Evolutionary conservation across 2,113 vertebrate species (phyloP).

Genomic region (Barbus barbus): DNA sequence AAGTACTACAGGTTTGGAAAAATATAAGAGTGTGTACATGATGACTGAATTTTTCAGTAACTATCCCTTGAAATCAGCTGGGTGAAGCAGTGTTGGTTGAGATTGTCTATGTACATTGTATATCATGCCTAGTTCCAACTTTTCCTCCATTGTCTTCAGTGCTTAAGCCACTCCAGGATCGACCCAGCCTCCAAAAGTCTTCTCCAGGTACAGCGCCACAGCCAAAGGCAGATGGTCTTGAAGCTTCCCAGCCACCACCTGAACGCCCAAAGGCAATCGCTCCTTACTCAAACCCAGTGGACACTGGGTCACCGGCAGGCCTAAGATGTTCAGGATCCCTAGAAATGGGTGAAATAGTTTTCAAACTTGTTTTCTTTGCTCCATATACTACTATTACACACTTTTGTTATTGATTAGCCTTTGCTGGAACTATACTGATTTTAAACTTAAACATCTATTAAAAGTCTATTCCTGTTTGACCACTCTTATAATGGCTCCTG

Average conservation of each 20-base stretch:
- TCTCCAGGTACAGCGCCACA: too few species aligned
- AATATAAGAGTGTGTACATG: too few species aligned
- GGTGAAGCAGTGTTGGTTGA: neutral
- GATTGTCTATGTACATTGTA: neutral
- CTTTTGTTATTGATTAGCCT: neutral
- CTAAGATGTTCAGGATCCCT: constrained; percentile 86
- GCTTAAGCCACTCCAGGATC: too few species aligned
- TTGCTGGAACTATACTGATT: neutral
- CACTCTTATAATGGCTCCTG: neutral
- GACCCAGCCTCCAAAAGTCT: too few species aligned
- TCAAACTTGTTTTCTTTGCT: neutral
- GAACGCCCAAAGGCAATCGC: constrained; percentile 85
- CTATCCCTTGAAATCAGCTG: neutral
- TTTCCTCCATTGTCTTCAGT: too few species aligned
- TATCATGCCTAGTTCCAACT: too few species aligned
- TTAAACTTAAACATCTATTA: neutral
- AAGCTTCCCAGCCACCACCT: constrained; percentile 81
- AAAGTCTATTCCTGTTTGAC: neutral
- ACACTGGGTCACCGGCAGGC: constrained; percentile 88
- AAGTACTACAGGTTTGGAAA: too few species aligned
- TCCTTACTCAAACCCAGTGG: constrained; percentile 83
- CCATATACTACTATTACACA: neutral
- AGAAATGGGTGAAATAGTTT: constrained; percentile 3
- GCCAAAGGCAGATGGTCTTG: constrained; percentile 79
- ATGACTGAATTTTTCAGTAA: neutral